phyloP scores from a whole-genome alignment of 1,140 invertebrate species.

The Leptopilina boulardi region DNA sequence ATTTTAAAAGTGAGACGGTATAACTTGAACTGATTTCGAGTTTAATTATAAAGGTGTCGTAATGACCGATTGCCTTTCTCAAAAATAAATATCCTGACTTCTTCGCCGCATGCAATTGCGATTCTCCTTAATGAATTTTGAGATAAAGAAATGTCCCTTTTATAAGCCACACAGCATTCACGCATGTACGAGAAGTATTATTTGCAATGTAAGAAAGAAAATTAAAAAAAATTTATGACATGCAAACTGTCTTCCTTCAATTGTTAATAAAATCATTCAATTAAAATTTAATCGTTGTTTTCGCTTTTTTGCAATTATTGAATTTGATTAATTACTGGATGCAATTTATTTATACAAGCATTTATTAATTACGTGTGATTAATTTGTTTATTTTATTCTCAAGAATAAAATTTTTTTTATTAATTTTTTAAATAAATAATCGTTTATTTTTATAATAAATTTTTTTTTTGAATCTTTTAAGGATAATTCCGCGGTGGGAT shows the following conservation, averaged over 20 bases:
- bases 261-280: conserved; percentile 2
- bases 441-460: too few relatives aligned
- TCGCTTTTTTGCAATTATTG: background rate
- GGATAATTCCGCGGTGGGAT: too few relatives aligned
- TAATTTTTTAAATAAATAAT: too few relatives aligned
- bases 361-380: too few relatives aligned
- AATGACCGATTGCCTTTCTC: conserved; percentile 51
- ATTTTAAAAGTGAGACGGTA: background rate
- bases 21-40: conserved; percentile 44
- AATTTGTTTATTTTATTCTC: too few relatives aligned
- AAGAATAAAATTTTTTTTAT: too few relatives aligned
- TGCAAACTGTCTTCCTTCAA: conserved; percentile 18
- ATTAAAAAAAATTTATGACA: background rate
- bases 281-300: background rate
- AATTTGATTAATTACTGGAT: background rate
- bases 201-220: too few relatives aligned
- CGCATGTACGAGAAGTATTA: too few relatives aligned
- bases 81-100: background rate
- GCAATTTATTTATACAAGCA: too few relatives aligned
- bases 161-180: too few relatives aligned
- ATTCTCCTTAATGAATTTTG: conserved; percentile 44
- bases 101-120: conserved; percentile 15
- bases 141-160: conserved; percentile 19
- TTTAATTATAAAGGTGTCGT: conserved; percentile 57
- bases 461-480: too few relatives aligned